These are phyloP conservation scores for Conger conger DNA, from an alignment of 2,113 vertebrate genomes.

Conservation along the genomic window DNA sequence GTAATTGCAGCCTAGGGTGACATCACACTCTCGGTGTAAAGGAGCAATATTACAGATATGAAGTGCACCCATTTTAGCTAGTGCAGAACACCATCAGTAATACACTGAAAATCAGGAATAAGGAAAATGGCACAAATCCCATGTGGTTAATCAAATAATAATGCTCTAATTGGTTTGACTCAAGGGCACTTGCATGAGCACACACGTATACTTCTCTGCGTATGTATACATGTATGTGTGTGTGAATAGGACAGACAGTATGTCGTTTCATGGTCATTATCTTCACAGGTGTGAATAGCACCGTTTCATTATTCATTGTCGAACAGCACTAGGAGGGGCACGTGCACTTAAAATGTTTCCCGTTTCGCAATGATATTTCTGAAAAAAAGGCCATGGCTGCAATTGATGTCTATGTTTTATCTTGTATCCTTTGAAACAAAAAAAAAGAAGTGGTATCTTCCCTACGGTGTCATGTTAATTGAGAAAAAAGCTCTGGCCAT, in stretches of 20 bases:
- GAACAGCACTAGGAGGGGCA: slow-evolving; percentile 49
- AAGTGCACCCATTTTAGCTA: neutral
- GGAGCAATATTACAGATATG: neutral
- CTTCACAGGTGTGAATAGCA: slow-evolving; percentile 49
- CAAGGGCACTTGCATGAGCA: neutral
- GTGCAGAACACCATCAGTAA: slow-evolving; percentile 24
- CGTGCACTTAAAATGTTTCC: neutral
- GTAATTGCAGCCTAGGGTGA: neutral
- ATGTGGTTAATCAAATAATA: slow-evolving; percentile 12
- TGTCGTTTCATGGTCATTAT: slow-evolving; percentile 23
- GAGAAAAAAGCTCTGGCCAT: slow-evolving; percentile 86
- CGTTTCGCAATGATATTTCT: slow-evolving; percentile 24
- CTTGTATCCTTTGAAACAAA: slow-evolving; percentile 20
- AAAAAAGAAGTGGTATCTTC: slow-evolving; percentile 43
- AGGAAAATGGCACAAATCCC: slow-evolving; percentile 21
- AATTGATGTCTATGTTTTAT: neutral
- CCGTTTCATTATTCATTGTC: slow-evolving; percentile 35
- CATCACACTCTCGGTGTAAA: neutral
- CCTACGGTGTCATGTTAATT: slow-evolving; percentile 66
- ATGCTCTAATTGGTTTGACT: neutral
- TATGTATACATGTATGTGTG: slow-evolving; percentile 2
- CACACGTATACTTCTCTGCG: neutral
- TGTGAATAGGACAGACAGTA: slow-evolving; percentile 1
- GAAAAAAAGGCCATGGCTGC: neutral
- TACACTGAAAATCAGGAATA: neutral